Conservation (phyloP, 2,888 invertebrate species). For the Formica aserva region DNA sequence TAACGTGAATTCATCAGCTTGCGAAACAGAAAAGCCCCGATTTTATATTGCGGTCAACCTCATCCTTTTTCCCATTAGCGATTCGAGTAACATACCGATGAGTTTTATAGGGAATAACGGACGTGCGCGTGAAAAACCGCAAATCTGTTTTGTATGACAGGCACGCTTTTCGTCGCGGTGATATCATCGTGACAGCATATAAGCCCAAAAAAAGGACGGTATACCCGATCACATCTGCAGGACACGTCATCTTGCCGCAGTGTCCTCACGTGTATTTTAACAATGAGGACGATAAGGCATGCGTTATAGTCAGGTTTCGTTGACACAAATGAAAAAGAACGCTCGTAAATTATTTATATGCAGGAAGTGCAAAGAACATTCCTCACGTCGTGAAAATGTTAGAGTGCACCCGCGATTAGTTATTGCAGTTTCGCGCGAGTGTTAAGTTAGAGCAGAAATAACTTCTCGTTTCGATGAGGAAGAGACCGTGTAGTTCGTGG, state of each 20-base stretch:
- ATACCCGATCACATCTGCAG: background rate
- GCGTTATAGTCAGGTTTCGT: background rate
- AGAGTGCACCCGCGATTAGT: constrained; percentile 44
- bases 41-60: background rate
- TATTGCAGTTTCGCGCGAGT: constrained; percentile 39
- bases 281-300: constrained; percentile 18
- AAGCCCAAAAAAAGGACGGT: constrained; percentile 62
- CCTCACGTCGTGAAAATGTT: constrained; percentile 61
- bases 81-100: constrained; percentile 18
- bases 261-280: constrained; percentile 25
- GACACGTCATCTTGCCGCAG: constrained; percentile 59
- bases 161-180: constrained; percentile 74
- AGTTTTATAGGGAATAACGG: constrained; percentile 68
- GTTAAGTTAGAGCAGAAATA: constrained; percentile 28
- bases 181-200: constrained; percentile 73
- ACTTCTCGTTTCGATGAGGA: constrained; percentile 9
- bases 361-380: constrained; percentile 13
- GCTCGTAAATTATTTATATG: constrained; percentile 56
- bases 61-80: constrained; percentile 9
- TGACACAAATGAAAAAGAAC: constrained; percentile 55
- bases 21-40: constrained; percentile 16
- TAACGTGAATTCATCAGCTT: constrained; percentile 9
- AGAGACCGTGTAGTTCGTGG: constrained; percentile 31
- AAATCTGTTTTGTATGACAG: constrained; percentile 79
- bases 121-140: constrained; percentile 70